Conservation (phyloP, 1,140 invertebrate species). For the Rhagoletis pomonella region DNA sequence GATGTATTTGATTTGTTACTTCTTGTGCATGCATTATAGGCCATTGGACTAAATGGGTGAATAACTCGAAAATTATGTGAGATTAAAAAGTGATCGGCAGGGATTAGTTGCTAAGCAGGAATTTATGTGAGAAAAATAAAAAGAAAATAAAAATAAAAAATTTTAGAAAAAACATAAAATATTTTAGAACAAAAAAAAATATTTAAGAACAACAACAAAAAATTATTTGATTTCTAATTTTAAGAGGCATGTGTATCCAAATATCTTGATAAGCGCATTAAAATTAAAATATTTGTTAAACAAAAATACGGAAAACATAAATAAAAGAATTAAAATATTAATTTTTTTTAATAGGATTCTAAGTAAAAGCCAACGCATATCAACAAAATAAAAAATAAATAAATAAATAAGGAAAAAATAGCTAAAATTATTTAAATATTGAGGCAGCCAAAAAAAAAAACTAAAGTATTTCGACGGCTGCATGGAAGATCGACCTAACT, state of each 20-base stretch:
- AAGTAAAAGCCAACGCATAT: too few species aligned
- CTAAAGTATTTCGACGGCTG: too few species aligned
- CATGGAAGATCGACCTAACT: too few species aligned
- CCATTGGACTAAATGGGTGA: conserved; percentile 13
- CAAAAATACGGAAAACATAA: too few species aligned
- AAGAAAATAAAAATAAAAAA: neutral
- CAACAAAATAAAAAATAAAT: too few species aligned
- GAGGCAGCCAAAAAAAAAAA: too few species aligned
- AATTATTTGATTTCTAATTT: neutral
- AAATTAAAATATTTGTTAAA: neutral
- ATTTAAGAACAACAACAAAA: neutral
- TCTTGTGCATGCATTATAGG: neutral
- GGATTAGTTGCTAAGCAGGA: conserved; percentile 19
- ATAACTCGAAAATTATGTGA: conserved; percentile 21
- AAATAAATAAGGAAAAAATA: too few species aligned
- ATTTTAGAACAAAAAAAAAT: neutral
- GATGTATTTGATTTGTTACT: too few species aligned
- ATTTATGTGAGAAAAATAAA: conserved; percentile 28
- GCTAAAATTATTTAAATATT: too few species aligned
- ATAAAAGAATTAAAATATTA: too few species aligned
- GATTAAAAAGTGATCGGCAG: conserved; percentile 11
- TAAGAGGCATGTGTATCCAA: neutral
- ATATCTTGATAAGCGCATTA: neutral
- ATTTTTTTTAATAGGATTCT: too few species aligned
- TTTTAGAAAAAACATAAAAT: neutral